Evolutionary conservation across 2,113 vertebrate genomes (phyloP).

Genomic region (Otocyon megalotis): DNA sequence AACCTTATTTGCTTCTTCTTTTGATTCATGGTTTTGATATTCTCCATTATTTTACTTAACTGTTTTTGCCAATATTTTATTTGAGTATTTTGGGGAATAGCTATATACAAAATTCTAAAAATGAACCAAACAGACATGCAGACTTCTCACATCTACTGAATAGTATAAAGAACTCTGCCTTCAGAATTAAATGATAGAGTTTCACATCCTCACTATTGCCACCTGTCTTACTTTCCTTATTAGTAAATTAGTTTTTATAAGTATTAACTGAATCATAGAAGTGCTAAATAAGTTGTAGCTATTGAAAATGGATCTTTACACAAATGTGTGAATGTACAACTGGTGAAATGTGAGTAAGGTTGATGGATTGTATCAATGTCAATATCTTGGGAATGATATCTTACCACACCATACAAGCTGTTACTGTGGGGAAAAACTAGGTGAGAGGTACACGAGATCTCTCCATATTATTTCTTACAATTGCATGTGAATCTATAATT

Average conservation of each 20-base stretch:
- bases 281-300: not conserved
- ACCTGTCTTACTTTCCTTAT: not conserved
- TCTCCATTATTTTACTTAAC: not conserved
- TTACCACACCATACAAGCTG: not conserved
- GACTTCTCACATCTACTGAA: not conserved
- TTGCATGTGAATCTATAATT: not conserved
- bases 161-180: not conserved
- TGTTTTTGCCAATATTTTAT: slow-evolving; percentile 11
- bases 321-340: not conserved
- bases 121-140: not conserved
- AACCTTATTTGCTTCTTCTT: not conserved
- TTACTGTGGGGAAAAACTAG: not conserved
- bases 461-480: not conserved
- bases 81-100: not conserved
- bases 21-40: not conserved
- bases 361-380: not conserved
- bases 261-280: not conserved
- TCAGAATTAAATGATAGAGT: not conserved
- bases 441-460: not conserved
- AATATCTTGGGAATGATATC: not conserved
- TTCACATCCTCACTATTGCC: not conserved
- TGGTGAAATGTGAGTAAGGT: not conserved
- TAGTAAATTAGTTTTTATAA: not conserved
- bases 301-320: not conserved
- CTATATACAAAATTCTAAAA: not conserved